Percentiles rank a stretch among this genome's conserved stretches.
phyloP scores from a whole-genome alignment of 2,888 invertebrate species.

The Drosophila dives region DNA sequence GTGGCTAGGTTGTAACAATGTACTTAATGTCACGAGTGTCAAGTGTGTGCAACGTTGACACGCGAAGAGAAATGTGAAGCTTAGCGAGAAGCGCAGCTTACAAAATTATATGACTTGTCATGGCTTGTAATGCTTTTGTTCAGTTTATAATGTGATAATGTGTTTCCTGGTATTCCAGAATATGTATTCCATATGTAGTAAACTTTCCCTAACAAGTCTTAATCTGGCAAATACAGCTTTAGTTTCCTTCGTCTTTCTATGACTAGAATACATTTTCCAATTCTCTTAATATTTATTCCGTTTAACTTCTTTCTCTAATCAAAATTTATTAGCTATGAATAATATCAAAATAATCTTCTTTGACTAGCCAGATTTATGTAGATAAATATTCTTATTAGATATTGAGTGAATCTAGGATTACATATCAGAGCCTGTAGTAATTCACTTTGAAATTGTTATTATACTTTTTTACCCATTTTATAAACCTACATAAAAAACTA shows the following conservation, averaged over 20 bases:
- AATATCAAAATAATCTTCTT: not conserved
- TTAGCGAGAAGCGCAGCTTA: not conserved
- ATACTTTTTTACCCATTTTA: not conserved
- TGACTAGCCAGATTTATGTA: not conserved
- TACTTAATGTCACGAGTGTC: constrained; percentile 12
- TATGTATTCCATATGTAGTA: not conserved
- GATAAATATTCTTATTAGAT: not conserved
- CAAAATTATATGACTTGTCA: not conserved
- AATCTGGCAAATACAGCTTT: not conserved
- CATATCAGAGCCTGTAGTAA: not conserved
- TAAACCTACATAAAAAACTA: not conserved
- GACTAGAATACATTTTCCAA: not conserved
- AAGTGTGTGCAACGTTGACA: constrained; percentile 4
- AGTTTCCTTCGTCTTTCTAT: not conserved
- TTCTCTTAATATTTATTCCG: not conserved
- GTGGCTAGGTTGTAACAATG: constrained; percentile 1
- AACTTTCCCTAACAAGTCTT: not conserved
- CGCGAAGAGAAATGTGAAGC: not conserved
- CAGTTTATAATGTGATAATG: no score
- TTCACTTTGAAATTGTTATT: not conserved
- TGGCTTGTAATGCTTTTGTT: not conserved
- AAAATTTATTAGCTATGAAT: not conserved
- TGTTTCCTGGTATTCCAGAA: not conserved
- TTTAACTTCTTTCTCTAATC: not conserved
- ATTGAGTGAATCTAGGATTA: not conserved